phyloP scores from a whole-genome alignment of 2,888 invertebrate genomes.

The Folsomia candida region DNA sequence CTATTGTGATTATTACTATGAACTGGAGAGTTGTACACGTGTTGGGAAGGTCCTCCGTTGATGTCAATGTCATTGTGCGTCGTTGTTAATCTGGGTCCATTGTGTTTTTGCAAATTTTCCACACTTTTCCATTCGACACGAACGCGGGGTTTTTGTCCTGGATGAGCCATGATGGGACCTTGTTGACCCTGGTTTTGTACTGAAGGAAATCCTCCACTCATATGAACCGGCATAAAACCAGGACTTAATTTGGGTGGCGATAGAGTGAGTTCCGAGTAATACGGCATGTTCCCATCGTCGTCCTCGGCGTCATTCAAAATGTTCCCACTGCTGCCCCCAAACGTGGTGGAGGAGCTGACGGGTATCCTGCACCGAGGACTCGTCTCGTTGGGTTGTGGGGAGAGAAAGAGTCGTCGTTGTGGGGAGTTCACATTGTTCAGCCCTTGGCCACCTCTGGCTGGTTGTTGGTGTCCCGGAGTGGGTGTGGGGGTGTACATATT shows the following conservation, averaged over 20 bases:
- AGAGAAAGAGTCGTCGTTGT: constrained; percentile 43
- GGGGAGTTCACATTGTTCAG: constrained; percentile 6
- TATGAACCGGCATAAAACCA: constrained; percentile 32
- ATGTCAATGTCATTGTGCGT: constrained; percentile 25
- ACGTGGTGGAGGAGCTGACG: not conserved
- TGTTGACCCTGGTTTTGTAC: constrained; percentile 14
- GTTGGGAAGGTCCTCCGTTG: no score
- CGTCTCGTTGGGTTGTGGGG: constrained; percentile 37
- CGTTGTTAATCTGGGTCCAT: constrained; percentile 1
- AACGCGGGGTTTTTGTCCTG: constrained; percentile 26
- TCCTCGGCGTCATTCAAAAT: constrained; percentile 20
- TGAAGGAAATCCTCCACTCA: no score
- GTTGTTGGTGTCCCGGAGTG: constrained; percentile 23
- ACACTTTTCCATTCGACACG: constrained; percentile 50
- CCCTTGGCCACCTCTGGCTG: not conserved
- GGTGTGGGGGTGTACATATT: constrained; percentile 20
- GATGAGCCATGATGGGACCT: constrained; percentile 13
- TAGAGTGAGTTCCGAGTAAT: constrained; percentile 32
- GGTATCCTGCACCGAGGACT: not conserved
- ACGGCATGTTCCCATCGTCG: constrained; percentile 32
- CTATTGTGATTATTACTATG: not conserved
- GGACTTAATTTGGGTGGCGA: constrained; percentile 22
- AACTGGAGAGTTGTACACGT: no score
- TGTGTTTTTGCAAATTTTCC: constrained; percentile 43
- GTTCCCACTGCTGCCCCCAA: constrained; percentile 38